phyloP scores from a whole-genome alignment of 2,888 invertebrate genomes.

The Drosophila stalkeri region DNA sequence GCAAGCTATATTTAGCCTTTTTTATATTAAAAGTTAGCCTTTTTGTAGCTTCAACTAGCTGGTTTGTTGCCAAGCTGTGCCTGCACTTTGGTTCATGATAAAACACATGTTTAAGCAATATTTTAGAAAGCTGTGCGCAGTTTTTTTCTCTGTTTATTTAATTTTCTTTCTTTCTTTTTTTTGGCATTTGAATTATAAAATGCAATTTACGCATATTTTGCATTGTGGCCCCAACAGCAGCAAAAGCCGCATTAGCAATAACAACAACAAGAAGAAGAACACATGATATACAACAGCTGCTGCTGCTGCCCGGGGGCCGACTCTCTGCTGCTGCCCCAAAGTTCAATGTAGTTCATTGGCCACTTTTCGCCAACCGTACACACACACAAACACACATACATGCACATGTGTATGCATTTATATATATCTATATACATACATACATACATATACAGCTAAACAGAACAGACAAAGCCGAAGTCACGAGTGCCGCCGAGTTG shows the following conservation, averaged over 20 bases:
- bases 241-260: constrained; percentile 29
- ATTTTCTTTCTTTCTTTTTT: background rate
- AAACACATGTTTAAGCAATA: background rate
- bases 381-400: constrained; percentile 34
- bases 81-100: background rate
- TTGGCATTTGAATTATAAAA: constrained; percentile 22
- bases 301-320: constrained; percentile 53
- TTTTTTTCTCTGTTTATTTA: background rate
- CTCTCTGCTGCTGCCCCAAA: constrained; percentile 61
- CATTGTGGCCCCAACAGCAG: constrained; percentile 32
- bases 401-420: constrained; percentile 8
- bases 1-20: background rate
- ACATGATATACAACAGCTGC: constrained; percentile 71
- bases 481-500: constrained; percentile 73
- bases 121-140: background rate
- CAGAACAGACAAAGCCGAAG: constrained; percentile 79
- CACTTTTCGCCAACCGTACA: constrained; percentile 73
- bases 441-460: constrained; percentile 31
- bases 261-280: constrained; percentile 42
- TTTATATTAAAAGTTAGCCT: background rate
- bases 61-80: background rate
- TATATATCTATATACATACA: constrained; percentile 3
- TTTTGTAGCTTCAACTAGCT: background rate
- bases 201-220: constrained; percentile 47
- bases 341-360: constrained; percentile 82